Evolutionary conservation across 2,888 invertebrate species (phyloP).

Genomic region (Dromius quadrimaculatus): DNA sequence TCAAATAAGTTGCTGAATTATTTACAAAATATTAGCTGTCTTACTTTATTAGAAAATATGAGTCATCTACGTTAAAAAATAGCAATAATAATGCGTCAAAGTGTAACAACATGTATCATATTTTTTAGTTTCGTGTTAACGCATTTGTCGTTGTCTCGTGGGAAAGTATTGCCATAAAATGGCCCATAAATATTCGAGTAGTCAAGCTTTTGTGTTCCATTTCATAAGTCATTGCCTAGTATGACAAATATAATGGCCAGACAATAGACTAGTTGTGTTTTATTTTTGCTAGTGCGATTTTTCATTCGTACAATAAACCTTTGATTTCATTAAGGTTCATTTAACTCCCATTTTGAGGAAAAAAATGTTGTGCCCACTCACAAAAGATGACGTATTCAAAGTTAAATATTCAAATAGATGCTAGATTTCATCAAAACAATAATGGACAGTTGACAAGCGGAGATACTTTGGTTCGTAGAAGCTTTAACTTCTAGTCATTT

Average conservation of each 20-base stretch:
- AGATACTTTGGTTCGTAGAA: too few relatives aligned
- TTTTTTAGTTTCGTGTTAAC: conserved; percentile 38
- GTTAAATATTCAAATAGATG: too few relatives aligned
- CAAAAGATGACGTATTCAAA: too few relatives aligned
- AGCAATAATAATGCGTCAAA: conserved; percentile 2
- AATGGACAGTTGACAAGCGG: too few relatives aligned
- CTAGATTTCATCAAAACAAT: too few relatives aligned
- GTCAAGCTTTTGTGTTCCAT: conserved; percentile 33
- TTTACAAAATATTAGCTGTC: too few relatives aligned
- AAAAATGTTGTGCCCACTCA: too few relatives aligned
- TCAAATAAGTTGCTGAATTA: too few relatives aligned
- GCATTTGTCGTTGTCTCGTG: conserved; percentile 32
- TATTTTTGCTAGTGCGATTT: not conserved
- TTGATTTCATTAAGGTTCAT: not conserved
- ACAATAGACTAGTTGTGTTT: conserved; percentile 30
- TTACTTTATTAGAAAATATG: too few relatives aligned
- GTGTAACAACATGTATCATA: conserved; percentile 33
- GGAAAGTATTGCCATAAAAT: conserved; percentile 43
- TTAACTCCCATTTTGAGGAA: too few relatives aligned
- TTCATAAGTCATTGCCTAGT: conserved; percentile 35
- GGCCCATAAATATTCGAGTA: conserved; percentile 42
- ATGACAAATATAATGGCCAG: conserved; percentile 28
- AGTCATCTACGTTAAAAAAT: conserved; percentile 4
- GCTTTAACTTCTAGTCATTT: too few relatives aligned
- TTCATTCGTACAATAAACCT: conserved; percentile 15